Evolutionary conservation across 2,797 vertebrate species (phyloP), one percentile per base, ranked within the genome.

Genomic region (Lycodopsis pacificus): DNA sequence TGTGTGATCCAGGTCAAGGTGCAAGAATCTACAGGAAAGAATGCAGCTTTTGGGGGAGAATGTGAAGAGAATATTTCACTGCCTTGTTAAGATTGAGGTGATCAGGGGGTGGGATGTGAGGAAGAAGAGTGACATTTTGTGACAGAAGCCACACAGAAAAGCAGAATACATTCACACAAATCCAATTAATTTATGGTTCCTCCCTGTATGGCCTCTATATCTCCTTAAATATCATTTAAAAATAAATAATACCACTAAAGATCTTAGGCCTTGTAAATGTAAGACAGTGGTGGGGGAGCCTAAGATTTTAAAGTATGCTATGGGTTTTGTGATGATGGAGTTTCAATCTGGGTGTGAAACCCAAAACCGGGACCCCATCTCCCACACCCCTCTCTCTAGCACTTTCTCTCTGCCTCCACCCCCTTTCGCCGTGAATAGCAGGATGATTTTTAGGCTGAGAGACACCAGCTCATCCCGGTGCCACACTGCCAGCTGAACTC

Each of bases 281-380:
- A 40, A 54, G 71, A 57, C 17, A 46, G 44, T 40, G 58, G 8
- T 27, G 25, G 46, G 30, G 42, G 22, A 54, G 27, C 7, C 30
- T 36, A 5, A 34, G 64, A 79, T 79, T 76, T 81, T 49, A 61
- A 67, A 79, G 81, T 65, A 34, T 34, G 59, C 67, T 82, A 67
- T 42, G 46, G 36, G 34, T 82, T 90, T 83, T 80, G 82, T 89
- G 82, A 84, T 83, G 85, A 80, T 85, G 79, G 66, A 3, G 19
- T 85, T 88, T 90, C 75, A 88, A 80, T 84, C 79, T 75, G 78
- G 81, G 73, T 8, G 49, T 88, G 94, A 93, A 94, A 95, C 87
- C 71, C 65, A 91, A 95, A 91, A 91, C 83, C 67, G 2, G 66
- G 46, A 70, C 69, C 70, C 69, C 58, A 13, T 30, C 71, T 58